Evolutionary conservation across 2,113 vertebrate genomes (phyloP), one percentile per base, ranked within the genome.

Genomic region (Grammomys surdaster): DNA sequence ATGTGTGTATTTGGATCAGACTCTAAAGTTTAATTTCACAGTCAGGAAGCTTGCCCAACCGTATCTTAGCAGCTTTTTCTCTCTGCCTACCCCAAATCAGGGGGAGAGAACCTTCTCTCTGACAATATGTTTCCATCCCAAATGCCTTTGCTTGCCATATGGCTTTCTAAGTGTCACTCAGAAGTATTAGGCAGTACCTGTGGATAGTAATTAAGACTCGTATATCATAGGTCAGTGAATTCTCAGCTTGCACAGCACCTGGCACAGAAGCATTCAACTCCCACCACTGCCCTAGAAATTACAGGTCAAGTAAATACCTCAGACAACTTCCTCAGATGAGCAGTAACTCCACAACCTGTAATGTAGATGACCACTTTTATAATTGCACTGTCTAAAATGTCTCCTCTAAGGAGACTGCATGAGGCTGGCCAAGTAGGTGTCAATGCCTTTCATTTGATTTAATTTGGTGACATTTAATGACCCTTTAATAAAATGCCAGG

Each of bases 151-250:
- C 69, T 90, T 90, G 69, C 97, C 97, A 98, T 97, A 97, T 98
- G 98, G 97, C 96, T 98, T 95, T 98, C 95, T 96, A 97, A 98
- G 97, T 26, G 0, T 96, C 96, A 89, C 93, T 98, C 93, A 96
- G 96, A 97, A 98, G 93, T 97, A 93, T 82, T 92, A 97, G 96
- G 89, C 69, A 96, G 97, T 92, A 54, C 90, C 97, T 90, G 72
- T 40, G 54, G 97, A 97, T n/a, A 81, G 91, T 96, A 96, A 95
- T 96, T 54, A 94, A 96, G 95, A 97, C 93, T 89, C 97, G 93
- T 93, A 97, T 94, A 96, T 98, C 96, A 95, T 84, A 94, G 94
- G 94, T 60, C 95, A 98, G 96, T 96, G 98, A 95, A 82, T 97
- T 92, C 96, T 96, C 63, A 94, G 93, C 69, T 94, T 95, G 82